Percentiles rank a stretch among this genome's conserved stretches.
Evolutionary conservation across 2,888 invertebrate species (phyloP).

Genomic region (Autographa pulchrina): DNA sequence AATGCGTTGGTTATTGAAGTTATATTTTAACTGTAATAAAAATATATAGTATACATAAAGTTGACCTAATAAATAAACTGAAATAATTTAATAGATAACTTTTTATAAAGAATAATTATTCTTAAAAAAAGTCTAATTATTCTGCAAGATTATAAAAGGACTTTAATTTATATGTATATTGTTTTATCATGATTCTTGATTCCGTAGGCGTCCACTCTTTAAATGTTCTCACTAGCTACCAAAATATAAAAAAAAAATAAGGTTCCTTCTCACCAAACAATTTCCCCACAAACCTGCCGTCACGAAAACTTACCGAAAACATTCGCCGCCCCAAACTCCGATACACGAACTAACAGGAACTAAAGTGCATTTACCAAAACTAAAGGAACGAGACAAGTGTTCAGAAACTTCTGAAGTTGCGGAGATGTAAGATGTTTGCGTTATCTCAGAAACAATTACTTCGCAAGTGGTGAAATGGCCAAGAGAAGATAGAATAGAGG

Average conservation of each 20-base stretch:
- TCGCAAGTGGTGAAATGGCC: conserved; percentile 26
- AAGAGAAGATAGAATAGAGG: not conserved
- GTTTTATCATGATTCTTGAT: too few species aligned
- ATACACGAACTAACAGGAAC: not conserved
- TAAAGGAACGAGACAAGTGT: conserved; percentile 30
- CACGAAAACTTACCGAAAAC: conserved; percentile 12
- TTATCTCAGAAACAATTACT: conserved; percentile 49
- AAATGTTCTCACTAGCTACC: too few species aligned
- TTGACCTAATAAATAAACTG: too few species aligned
- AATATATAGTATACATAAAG: too few species aligned
- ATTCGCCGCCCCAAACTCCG: conserved; percentile 18
- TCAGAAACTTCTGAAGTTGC: conserved; percentile 13
- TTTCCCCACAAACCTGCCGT: not conserved
- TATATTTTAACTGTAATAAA: too few species aligned
- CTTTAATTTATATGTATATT: too few species aligned
- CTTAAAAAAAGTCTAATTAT: too few species aligned
- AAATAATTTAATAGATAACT: too few species aligned
- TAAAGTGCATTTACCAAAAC: conserved; percentile 51
- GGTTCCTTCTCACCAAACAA: conserved; percentile 9
- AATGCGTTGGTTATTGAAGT: too few species aligned
- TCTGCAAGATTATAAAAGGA: too few species aligned
- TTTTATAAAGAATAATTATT: too few species aligned
- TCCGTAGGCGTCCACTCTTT: too few species aligned
- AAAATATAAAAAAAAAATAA: conserved; percentile 7
- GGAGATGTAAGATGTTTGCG: conserved; percentile 30